Base-by-base conservation (phyloP, 2,113 vertebrate genomes). In the Prionailurus bengalensis region DNA sequence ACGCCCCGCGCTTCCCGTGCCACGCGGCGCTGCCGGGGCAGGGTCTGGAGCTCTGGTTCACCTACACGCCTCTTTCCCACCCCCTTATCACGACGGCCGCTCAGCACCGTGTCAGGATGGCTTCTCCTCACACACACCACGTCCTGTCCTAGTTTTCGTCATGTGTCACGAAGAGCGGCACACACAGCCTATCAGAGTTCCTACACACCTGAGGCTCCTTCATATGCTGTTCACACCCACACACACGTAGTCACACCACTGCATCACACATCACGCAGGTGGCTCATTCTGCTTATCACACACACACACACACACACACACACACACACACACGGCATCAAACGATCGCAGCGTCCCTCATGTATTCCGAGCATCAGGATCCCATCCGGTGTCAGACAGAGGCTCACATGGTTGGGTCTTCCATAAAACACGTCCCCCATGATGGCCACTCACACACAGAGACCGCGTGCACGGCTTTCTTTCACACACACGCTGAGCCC, bases 1-100 rank as follows among this genome's bases (percentile, higher is more conserved):
- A 86, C 87, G 74, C 86, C 94, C 65, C n/a, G 23, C 16, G 15
- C 19, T 42, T 48, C 63, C 71, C 19, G 71, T 79, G 51, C 5
- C 70, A 7, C 3, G 3, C 12, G 5, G 87, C 3, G 5, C 74
- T 0, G 0, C 1, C 0, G 15, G 10, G 4, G 11, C 11, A 0
- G 82, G 58, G 73, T 19, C 55, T 29, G 1, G 2, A 27, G 71
- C 80, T 25, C 58, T 5, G 31, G 27, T 17, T 92, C 84, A 63
- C 70, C 25, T 4, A 29, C 55, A 45, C 31, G 10, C 33, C 7
- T 16, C 11, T 8, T 55, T 31, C 79, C 53, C 31, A 4, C 29
- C 83, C 65, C 1, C 39, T 12, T 7, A 6, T 85, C 33, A 2
- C 33, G 3, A 16, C 16, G 16, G 17, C 42, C 23, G 6, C 78